These are phyloP conservation scores for Melanostoma mellinum DNA, from an alignment of 2,888 invertebrate genomes.

Conservation along the genomic window DNA sequence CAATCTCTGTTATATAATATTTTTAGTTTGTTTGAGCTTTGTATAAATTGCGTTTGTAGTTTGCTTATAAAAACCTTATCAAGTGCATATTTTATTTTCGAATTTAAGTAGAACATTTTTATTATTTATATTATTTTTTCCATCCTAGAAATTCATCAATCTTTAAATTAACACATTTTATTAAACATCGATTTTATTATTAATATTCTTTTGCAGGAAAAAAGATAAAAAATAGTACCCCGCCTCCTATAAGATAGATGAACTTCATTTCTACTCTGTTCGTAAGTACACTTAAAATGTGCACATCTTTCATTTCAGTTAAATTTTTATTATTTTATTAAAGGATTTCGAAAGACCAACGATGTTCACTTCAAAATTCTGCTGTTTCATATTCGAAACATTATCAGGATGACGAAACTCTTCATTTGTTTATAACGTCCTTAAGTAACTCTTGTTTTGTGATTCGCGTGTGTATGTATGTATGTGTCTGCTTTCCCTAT, in stretches of 20 bases:
- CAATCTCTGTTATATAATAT: conserved; percentile 7
- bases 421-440: conserved; percentile 22
- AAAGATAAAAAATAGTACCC: conserved; percentile 59
- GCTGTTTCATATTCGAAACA: conserved; percentile 50
- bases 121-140: too few relatives aligned
- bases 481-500: conserved; percentile 4
- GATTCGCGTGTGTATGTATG: conserved; percentile 20
- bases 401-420: conserved; percentile 32
- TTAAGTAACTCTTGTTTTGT: conserved; percentile 28
- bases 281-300: conserved; percentile 24
- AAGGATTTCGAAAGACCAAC: conserved; percentile 2
- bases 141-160: too few relatives aligned
- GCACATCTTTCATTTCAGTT: neutral
- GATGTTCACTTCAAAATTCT: conserved; percentile 46
- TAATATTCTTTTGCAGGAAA: conserved; percentile 55
- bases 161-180: neutral
- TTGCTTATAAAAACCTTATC: too few relatives aligned
- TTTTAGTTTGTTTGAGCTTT: neutral
- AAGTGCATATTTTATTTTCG: too few relatives aligned
- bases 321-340: neutral
- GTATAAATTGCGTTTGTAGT: too few relatives aligned
- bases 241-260: conserved; percentile 23
- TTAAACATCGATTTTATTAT: conserved; percentile 1
- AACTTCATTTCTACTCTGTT: conserved; percentile 23
- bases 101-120: too few relatives aligned